Evolutionary conservation across 2,113 vertebrate species (phyloP).

Genomic region (Tricholaema leucomelas): DNA sequence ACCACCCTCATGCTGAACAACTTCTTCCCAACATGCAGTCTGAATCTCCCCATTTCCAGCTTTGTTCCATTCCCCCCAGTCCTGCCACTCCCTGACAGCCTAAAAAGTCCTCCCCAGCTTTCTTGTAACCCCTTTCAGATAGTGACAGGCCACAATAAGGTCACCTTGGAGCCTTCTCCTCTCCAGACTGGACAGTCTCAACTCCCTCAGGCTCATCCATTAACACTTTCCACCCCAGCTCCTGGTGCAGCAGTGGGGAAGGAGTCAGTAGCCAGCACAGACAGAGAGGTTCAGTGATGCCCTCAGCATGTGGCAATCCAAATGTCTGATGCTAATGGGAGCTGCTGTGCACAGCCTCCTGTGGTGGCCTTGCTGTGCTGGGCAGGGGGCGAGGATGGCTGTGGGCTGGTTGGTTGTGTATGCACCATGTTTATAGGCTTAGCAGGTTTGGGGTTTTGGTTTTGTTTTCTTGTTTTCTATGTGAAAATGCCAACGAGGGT

Average conservation of each 20-base stretch:
- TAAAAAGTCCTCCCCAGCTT: too few relatives aligned
- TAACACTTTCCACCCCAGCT: background rate
- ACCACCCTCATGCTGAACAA: too few relatives aligned
- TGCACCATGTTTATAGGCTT: fast-evolving
- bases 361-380: fast-evolving
- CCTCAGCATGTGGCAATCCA: background rate
- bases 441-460: background rate
- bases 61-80: too few relatives aligned
- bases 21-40: too few relatives aligned
- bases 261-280: background rate
- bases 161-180: too few relatives aligned
- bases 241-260: background rate
- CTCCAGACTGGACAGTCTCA: too few relatives aligned
- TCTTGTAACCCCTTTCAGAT: too few relatives aligned
- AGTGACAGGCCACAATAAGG: too few relatives aligned
- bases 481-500: background rate
- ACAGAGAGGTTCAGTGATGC: background rate
- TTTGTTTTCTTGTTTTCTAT: background rate
- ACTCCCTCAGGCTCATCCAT: background rate
- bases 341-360: background rate
- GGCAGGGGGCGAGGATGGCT: background rate
- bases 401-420: background rate
- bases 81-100: too few relatives aligned
- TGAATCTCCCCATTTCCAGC: too few relatives aligned
- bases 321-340: background rate